Evolutionary conservation across 2,113 vertebrate genomes (phyloP), one percentile per base, ranked within the genome.

Genomic region (Muntiacus reevesi): DNA sequence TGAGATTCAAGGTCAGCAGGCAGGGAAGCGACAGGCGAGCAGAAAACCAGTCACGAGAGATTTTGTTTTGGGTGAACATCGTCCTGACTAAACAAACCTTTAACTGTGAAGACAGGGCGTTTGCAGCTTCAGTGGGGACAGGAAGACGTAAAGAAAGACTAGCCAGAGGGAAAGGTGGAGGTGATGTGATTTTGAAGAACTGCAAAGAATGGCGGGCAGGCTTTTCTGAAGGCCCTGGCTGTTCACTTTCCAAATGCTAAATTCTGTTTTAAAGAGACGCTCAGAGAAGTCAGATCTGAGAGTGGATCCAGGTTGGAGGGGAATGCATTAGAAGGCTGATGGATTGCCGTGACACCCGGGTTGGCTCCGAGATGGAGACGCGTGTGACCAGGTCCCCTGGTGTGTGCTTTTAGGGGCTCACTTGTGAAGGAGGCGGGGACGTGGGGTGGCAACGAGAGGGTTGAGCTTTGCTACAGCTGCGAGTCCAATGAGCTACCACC

Each of bases 311-410:
- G 36, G 3, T 2, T n/a, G 50, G 86, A 52, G 36, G 19, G n/a
- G 67, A 5, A 11, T 25, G 33, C 21, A n/a, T 9, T 19, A 40
- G 52, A 33, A 50, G 21, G 27, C 27, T 4, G 45, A 19, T 3
- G 13, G 16, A 0, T 13, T 27, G 25, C 6, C 2, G 3, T 0
- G 76, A 88, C 0, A 2, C 15, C 12, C 0, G 0, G 5, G 13
- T 40, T 16, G 43, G 47, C 71, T 76, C 71, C 6, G 25, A 25
- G 71, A 27, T 43, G 23, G 36, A 76, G 23, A 76, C 7, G 40
- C 11, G 2, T 25, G 71, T 43, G 71, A 8, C 23, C 40, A 15
- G 12, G 40, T 3, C 40, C 71, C 40, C 7, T 27, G 40, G 40
- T 14, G 36, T 76, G 71, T 4, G 71, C 36, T 43, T 25, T 21